phyloP scores from a whole-genome alignment of 1,140 invertebrate genomes.

The Scylla paramamosain region DNA sequence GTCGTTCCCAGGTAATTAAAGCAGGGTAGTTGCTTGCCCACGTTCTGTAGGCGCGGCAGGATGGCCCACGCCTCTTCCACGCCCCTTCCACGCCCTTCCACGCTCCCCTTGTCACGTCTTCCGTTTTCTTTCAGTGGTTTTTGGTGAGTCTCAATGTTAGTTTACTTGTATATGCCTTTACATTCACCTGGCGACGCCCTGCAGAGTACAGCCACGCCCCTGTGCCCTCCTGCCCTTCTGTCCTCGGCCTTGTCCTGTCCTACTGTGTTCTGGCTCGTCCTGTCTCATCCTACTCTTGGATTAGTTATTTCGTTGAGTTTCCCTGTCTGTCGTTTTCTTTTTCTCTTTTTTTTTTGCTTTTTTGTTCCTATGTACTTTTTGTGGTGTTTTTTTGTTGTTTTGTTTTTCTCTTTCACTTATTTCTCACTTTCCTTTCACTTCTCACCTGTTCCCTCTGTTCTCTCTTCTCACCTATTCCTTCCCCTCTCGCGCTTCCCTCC shows the following conservation, averaged over 20 bases:
- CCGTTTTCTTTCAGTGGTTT: no score
- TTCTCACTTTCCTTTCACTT: neutral
- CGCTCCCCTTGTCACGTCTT: no score
- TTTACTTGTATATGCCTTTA: no score
- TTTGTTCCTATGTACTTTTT: neutral
- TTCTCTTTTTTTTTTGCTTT: no score
- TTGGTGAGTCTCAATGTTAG: no score
- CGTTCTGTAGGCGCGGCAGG: no score
- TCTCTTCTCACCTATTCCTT: neutral
- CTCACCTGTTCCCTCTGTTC: conserved; percentile 22
- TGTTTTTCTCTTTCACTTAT: neutral
- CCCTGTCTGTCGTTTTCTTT: neutral
- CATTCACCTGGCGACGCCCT: no score
- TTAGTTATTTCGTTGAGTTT: neutral
- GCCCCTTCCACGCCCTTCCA: no score
- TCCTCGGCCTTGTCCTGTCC: neutral
- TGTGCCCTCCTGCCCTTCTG: neutral
- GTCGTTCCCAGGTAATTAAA: no score
- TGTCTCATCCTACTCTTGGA: neutral
- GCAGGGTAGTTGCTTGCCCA: no score
- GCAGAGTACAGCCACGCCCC: neutral
- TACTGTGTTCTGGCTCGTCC: neutral
- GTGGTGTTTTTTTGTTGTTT: no score
- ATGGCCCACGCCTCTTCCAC: no score
- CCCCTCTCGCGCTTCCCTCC: neutral